Evolutionary conservation across 2,113 vertebrate species (phyloP), one percentile per base, ranked within the genome.

Genomic region (Colinus virginianus): DNA sequence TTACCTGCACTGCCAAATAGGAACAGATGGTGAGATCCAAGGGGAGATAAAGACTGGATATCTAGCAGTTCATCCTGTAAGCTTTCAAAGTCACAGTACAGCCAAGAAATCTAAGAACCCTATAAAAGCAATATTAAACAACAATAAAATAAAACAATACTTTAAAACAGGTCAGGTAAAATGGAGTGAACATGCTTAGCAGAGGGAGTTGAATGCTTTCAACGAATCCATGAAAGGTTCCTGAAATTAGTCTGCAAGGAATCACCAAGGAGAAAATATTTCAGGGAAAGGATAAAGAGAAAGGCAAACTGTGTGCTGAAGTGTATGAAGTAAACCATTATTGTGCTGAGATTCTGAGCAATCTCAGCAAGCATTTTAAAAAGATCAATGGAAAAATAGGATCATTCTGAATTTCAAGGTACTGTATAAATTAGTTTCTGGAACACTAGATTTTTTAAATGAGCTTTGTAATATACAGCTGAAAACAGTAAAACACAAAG

Each of bases 21-120:
- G 77, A 97, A 93, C 97, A 97, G 97, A 96, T 97, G 97, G 96
- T 92, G 75, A 97, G 93, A 96, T 97, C 94, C 95, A 88, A 96
- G 74, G 92, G 90, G 90, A 96, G 94, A 95, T 94, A 95, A 95
- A 86, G 70, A 78, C 56, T 93, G 88, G 90, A 93, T 97, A 97
- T 87, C 59, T 95, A 96, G 94, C 70, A 88, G 88, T 96, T 96
- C 86, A 88, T 95, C 83, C 95, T 96, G 94, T 56, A 95, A 96
- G 66, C 70, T 94, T 97, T 95, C 85, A 94, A 94, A 93, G 77
- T 88, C 78, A 79, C 84, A 58, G 11, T 82, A 69, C 77, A 68
- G 85, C 79, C 78, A 69, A 92, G 94, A 93, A 94, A 89, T 69
- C 71, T 55, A 90, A 92, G 93, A 94, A 90, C 38, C 55, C 49